A percentile compares a stretch with the other conserved stretches of the same genome.
Evolutionary conservation across 2,113 vertebrate species (phyloP).

Genomic region (Tragulus kanchil): DNA sequence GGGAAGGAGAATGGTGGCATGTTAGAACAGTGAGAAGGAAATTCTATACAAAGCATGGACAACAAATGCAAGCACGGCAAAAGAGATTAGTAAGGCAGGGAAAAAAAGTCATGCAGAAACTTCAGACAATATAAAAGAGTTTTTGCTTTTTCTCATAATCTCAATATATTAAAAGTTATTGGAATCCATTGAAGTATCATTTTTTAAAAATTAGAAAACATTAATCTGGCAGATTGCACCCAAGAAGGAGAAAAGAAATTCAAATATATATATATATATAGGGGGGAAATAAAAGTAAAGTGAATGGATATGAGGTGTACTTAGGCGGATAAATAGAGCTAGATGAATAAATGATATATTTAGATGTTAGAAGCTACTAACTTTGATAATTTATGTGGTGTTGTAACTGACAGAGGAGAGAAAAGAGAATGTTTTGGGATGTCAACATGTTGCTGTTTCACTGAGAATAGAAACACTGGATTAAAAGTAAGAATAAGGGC

Average conservation of each 20-base stretch:
- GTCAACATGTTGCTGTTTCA: background rate
- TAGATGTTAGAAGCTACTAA: background rate
- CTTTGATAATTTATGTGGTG: background rate
- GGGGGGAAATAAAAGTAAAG: background rate
- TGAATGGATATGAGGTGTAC: background rate
- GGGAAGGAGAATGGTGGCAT: background rate
- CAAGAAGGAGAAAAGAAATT: background rate
- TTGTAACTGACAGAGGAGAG: background rate
- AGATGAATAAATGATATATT: background rate
- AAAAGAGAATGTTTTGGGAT: background rate
- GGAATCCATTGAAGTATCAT: background rate
- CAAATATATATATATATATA: no score
- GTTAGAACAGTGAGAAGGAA: background rate
- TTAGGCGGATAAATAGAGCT: background rate
- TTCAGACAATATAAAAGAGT: background rate
- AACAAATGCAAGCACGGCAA: background rate
- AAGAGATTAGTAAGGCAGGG: background rate
- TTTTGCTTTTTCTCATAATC: background rate
- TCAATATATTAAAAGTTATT: background rate
- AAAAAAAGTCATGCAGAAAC: background rate
- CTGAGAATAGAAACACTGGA: background rate
- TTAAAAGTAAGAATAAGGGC: background rate
- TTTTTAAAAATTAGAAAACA: background rate
- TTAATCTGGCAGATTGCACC: background rate
- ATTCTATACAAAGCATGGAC: background rate